Evolutionary conservation across 1,140 invertebrate genomes (phyloP), one percentile per base, ranked within the genome.

Genomic region (Bicyclus anynana): DNA sequence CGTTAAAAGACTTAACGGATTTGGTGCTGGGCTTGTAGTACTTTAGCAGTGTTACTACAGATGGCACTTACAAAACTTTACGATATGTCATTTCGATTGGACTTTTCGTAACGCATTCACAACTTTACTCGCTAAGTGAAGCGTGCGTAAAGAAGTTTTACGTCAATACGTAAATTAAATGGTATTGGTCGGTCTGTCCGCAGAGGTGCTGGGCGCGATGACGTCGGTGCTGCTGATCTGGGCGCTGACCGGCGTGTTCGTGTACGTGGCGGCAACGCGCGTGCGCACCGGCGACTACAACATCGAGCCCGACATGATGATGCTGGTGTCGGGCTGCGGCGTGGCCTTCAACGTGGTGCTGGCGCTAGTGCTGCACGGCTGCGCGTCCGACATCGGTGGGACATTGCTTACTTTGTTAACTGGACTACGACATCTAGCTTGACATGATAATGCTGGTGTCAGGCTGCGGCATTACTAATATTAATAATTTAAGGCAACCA

Each of bases 361-460:
- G 91, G 94, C 94, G 18, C 81, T 93, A 16, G 91, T 95, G 21
- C 84, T 97, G 40, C 94, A 96, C 72, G 93, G 93, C 2, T 90
- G 90, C 26, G 92, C 90, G 29, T 87, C 77, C 29, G 77, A 84
- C 60, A 76, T 89, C 0, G 86, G 84, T 87, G 10, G 68, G 68
- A 29, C 26, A 12, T n/a, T n/a, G n/a, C n/a, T n/a, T n/a, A n/a
- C n/a, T 49, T 12, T 23, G 23, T 23, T 23, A 23, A 4, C 23
- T 4, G 3, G 3, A 23, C 7, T 7, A 23, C 7, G 3, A 23
- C 23, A 23, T 23, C 23, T 90, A 97, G 71, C 93, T 94, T 0
- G 90, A 92, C 72, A 93, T 95, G 47, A 98, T 98, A 97, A 91
- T 98, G 75, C 91, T 95, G 38, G 96, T 97, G 14, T 94, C 96